Conservation (phyloP, 2,797 vertebrate species). For the Darevskia mixta region DNA sequence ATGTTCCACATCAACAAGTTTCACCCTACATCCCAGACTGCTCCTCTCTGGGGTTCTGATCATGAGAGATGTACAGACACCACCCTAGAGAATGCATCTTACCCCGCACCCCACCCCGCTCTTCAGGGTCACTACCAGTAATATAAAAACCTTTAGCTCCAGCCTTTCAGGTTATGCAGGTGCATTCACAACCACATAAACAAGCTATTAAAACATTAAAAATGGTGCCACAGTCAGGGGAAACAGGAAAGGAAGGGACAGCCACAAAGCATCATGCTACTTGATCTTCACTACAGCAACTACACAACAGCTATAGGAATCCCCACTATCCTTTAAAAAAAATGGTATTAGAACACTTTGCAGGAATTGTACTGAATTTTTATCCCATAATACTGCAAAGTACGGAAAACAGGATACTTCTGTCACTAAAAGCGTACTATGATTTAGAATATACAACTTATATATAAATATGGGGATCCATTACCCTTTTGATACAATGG, state of each 20-base stretch:
- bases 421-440: neutral
- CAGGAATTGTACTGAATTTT: neutral
- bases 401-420: neutral
- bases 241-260: neutral
- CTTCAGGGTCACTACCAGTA: neutral
- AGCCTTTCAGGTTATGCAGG: neutral
- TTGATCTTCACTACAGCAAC: neutral
- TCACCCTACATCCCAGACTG: neutral
- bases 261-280: neutral
- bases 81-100: neutral
- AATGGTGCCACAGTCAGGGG: neutral
- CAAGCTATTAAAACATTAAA: neutral
- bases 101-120: too few species aligned
- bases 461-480: neutral
- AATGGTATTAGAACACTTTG: neutral
- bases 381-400: neutral
- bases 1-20: neutral
- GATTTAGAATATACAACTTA: neutral
- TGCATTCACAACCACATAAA: neutral
- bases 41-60: neutral
- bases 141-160: neutral
- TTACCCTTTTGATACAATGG: neutral
- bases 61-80: neutral
- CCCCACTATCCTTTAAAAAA: neutral
- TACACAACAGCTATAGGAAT: neutral